These are phyloP conservation scores for Anoplolepis gracilipes DNA, from an alignment of 1,140 invertebrate species.

Conservation along the genomic window DNA sequence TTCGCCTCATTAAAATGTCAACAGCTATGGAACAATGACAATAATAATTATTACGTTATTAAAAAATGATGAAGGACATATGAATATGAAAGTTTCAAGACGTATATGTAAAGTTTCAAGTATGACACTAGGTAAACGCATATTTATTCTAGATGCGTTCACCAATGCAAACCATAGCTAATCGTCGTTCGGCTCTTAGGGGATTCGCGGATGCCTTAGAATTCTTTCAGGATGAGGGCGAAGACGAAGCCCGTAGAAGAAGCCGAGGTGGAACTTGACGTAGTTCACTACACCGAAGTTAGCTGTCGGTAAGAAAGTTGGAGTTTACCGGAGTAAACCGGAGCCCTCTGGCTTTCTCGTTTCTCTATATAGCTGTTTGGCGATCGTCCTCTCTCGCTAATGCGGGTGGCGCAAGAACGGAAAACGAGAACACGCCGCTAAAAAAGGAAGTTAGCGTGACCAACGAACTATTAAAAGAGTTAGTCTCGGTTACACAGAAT, in stretches of 20 bases:
- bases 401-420: slow-evolving; percentile 54
- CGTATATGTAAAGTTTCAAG: not conserved
- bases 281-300: slow-evolving; percentile 73
- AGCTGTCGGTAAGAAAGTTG: slow-evolving; percentile 75
- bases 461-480: slow-evolving; percentile 78
- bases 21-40: not conserved
- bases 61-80: not conserved
- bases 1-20: not conserved
- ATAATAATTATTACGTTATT: not conserved
- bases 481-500: slow-evolving; percentile 80
- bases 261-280: slow-evolving; percentile 69
- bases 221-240: slow-evolving; percentile 40
- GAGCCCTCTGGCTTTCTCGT: slow-evolving; percentile 64
- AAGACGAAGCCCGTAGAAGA: slow-evolving; percentile 40
- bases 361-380: slow-evolving; percentile 69
- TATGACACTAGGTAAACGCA: not conserved
- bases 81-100: not conserved
- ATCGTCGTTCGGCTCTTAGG: slow-evolving; percentile 53
- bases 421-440: slow-evolving; percentile 23
- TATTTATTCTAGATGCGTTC: slow-evolving; percentile 67
- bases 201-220: slow-evolving; percentile 13
- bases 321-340: slow-evolving; percentile 74
- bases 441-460: slow-evolving; percentile 41
- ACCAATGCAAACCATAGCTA: slow-evolving; percentile 65
- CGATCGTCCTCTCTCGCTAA: slow-evolving; percentile 75